A percentile compares a stretch with the other conserved stretches of the same genome.
phyloP scores from a whole-genome alignment of 2,888 invertebrate species.

The Bugula neritina region DNA sequence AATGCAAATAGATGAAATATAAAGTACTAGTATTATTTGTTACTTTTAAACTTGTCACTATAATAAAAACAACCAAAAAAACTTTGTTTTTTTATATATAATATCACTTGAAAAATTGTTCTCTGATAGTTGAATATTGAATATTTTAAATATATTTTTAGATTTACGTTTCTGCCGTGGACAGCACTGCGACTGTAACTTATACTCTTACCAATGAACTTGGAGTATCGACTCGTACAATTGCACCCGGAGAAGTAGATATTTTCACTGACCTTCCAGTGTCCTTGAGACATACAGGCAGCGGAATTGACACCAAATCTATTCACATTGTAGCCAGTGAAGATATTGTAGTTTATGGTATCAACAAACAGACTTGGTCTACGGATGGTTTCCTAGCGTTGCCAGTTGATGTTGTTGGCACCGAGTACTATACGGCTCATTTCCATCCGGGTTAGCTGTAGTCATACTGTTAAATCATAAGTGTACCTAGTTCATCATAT shows the following conservation, averaged over 20 bases:
- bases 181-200: neutral
- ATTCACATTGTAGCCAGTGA: neutral
- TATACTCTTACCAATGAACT: neutral
- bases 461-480: too few relatives aligned
- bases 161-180: conserved; percentile 15
- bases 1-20: too few relatives aligned
- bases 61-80: too few relatives aligned
- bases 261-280: neutral
- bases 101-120: too few relatives aligned
- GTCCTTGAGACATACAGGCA: neutral
- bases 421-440: conserved; percentile 7
- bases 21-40: too few relatives aligned
- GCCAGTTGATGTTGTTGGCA: conserved; percentile 9
- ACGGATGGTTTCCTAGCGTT: conserved; percentile 20
- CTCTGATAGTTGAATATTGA: too few relatives aligned
- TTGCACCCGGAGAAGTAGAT: conserved; percentile 1
- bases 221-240: neutral
- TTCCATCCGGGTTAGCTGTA: conserved; percentile 7
- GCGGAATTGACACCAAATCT: conserved; percentile 9
- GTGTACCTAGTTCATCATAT: too few relatives aligned
- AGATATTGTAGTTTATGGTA: conserved; percentile 14
- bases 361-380: conserved; percentile 13
- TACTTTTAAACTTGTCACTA: too few relatives aligned
- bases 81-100: too few relatives aligned
- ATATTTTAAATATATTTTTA: too few relatives aligned